A percentile compares a stretch with the other conserved stretches of the same genome.
phyloP scores from a whole-genome alignment of 64 coral and sea anemone species.

The Cladopsammia gracilis region DNA sequence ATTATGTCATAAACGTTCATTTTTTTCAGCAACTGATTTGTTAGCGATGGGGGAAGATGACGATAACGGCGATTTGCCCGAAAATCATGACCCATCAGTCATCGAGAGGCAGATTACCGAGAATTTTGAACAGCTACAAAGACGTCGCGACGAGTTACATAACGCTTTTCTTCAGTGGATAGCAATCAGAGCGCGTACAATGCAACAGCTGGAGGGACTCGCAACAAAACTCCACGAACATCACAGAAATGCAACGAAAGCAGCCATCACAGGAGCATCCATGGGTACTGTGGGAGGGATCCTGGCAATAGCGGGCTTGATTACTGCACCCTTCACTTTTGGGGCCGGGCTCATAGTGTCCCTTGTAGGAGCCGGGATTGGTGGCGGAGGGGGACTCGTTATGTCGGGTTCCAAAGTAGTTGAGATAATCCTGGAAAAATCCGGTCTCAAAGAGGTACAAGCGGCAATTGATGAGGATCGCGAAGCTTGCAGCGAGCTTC shows the following conservation, averaged over 20 bases:
- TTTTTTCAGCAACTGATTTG: not conserved
- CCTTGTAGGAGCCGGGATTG: conserved; percentile 32
- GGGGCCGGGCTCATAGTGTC: conserved; percentile 38
- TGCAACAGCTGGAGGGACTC: conserved; percentile 12
- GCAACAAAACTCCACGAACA: conserved; percentile 56
- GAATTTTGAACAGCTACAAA: conserved; percentile 10
- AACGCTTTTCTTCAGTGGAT: conserved; percentile 32
- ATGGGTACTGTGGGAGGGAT: conserved; percentile 18
- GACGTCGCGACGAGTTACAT: not conserved
- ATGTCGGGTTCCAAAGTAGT: conserved; percentile 44
- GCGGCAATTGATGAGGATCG: conserved; percentile 19
- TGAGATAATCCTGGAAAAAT: conserved; percentile 17
- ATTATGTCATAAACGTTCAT: no score
- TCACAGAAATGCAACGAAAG: conserved; percentile 29
- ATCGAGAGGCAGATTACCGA: conserved; percentile 24
- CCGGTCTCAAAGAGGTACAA: conserved; percentile 35
- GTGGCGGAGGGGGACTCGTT: conserved; percentile 44
- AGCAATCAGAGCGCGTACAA: not conserved
- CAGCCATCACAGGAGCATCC: conserved; percentile 45
- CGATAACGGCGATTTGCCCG: not conserved
- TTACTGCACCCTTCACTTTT: conserved; percentile 59
- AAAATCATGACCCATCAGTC: not conserved
- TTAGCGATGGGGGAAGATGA: not conserved
- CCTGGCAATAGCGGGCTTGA: conserved; percentile 28
- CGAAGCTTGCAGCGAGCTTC: not conserved